These are phyloP conservation scores for Stigmatopora argus DNA, from an alignment of 2,113 vertebrate genomes.

Conservation along the genomic window DNA sequence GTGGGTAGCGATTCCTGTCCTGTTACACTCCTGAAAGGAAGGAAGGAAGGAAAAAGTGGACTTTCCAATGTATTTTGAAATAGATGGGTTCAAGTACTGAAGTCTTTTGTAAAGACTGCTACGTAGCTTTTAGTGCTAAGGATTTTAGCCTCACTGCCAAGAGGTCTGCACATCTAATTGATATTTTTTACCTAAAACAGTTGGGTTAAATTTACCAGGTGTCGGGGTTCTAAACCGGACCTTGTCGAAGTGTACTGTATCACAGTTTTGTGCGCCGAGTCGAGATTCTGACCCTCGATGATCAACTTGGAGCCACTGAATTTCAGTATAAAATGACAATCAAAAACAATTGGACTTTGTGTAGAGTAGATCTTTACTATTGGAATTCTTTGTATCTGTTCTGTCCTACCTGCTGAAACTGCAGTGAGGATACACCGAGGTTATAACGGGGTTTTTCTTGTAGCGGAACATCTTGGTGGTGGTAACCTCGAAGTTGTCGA, in stretches of 20 bases:
- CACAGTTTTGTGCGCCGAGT: slow-evolving; percentile 66
- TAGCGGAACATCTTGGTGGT: slow-evolving; percentile 72
- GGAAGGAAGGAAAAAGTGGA: background rate
- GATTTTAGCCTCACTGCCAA: no score
- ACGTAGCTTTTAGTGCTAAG: no score
- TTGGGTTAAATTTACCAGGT: slow-evolving; percentile 28
- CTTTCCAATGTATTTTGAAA: no score
- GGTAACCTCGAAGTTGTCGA: slow-evolving; percentile 70
- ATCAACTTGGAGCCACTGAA: slow-evolving; percentile 78
- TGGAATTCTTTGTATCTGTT: background rate
- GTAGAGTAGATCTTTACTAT: background rate
- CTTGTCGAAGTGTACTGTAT: slow-evolving; percentile 59
- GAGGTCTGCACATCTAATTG: background rate
- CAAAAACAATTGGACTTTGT: background rate
- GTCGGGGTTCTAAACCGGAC: background rate
- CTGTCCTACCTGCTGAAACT: slow-evolving; percentile 67
- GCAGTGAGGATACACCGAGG: slow-evolving; percentile 72
- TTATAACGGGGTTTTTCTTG: slow-evolving; percentile 72
- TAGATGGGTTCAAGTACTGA: no score
- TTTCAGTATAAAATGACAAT: slow-evolving; percentile 1
- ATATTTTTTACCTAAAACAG: background rate
- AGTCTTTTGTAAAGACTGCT: no score
- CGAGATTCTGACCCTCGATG: slow-evolving; percentile 77
- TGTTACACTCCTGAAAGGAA: slow-evolving; percentile 67
- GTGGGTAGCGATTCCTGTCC: slow-evolving; percentile 31